Conservation (phyloP, 1,140 invertebrate species). For the Drosophila truncata region DNA sequence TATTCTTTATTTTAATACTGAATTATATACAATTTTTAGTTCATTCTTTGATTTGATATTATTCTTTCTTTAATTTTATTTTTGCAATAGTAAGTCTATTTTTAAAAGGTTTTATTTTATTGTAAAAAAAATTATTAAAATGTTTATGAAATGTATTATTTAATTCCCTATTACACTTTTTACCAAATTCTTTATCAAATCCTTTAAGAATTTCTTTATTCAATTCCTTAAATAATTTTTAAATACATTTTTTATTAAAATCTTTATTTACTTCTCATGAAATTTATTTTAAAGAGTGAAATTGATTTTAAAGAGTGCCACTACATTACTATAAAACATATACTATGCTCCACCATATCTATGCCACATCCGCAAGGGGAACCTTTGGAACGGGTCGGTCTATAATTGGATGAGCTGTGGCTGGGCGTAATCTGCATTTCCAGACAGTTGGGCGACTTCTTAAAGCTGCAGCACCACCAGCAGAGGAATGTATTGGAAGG, state of each 20-base stretch:
- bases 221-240: neutral
- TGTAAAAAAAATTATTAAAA: too few relatives aligned
- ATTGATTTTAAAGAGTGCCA: neutral
- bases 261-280: neutral
- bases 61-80: too few relatives aligned
- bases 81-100: too few relatives aligned
- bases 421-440: conserved; percentile 36
- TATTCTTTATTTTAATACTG: too few relatives aligned
- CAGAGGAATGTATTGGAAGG: neutral
- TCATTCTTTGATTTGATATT: too few relatives aligned
- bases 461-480: conserved; percentile 9
- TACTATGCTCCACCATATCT: conserved; percentile 16
- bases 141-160: too few relatives aligned
- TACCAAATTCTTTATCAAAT: too few relatives aligned
- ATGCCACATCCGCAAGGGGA: conserved; percentile 41
- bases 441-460: conserved; percentile 52
- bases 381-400: conserved; percentile 26
- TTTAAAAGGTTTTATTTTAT: too few relatives aligned
- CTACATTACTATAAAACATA: neutral
- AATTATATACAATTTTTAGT: too few relatives aligned
- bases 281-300: neutral
- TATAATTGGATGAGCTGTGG: conserved; percentile 43
- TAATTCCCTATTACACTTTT: too few relatives aligned
- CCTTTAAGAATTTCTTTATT: neutral
- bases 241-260: too few relatives aligned